Evolutionary conservation across 2,113 vertebrate species (phyloP).

Genomic region (Redunca redunca): DNA sequence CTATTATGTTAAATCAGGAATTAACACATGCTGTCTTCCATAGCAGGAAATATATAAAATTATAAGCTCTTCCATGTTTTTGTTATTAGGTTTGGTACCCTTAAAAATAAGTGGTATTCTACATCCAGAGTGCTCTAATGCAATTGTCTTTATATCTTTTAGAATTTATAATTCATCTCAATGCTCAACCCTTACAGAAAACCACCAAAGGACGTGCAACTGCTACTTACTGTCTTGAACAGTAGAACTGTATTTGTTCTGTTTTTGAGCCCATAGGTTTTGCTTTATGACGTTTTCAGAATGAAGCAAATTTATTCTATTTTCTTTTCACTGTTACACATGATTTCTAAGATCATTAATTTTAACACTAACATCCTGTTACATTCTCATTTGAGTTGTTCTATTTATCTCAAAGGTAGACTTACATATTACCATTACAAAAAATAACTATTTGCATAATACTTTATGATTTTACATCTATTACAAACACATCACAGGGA

Average conservation of each 20-base stretch:
- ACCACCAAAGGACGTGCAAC: background rate
- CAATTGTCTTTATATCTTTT: conserved; percentile 20
- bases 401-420: conserved; percentile 67
- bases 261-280: conserved; percentile 24
- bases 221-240: conserved; percentile 25
- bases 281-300: conserved; percentile 35
- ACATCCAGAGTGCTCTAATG: background rate
- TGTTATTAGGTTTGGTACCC: background rate
- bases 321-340: conserved; percentile 39
- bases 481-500: conserved; percentile 75
- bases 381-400: conserved; percentile 48
- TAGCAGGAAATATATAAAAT: background rate
- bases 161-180: conserved; percentile 26
- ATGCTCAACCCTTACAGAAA: background rate
- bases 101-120: conserved; percentile 31
- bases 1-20: conserved; percentile 35
- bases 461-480: conserved; percentile 76
- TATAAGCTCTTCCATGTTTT: conserved; percentile 11
- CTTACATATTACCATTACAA: conserved; percentile 73
- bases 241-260: conserved; percentile 22
- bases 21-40: conserved; percentile 5
- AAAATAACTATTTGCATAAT: conserved; percentile 75
- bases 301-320: conserved; percentile 36
- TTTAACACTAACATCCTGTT: conserved; percentile 50
- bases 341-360: conserved; percentile 50